A percentile compares a stretch with the other conserved stretches of the same genome.
Conservation (phyloP, 1,140 invertebrate species). For the Halesus radiatus region DNA sequence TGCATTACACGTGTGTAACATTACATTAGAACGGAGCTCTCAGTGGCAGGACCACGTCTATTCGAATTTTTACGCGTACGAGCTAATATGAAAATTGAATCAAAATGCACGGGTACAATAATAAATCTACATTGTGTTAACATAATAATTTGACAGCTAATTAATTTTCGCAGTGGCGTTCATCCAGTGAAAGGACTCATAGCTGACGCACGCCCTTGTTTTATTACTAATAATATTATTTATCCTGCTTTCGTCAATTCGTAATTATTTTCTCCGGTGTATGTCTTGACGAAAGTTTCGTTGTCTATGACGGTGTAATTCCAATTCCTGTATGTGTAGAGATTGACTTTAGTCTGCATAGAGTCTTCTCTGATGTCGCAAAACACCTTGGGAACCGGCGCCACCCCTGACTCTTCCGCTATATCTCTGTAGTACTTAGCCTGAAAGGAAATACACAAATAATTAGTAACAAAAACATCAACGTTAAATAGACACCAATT, state of each 20-base stretch:
- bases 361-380: slow-evolving; percentile 63
- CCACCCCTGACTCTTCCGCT: slow-evolving; percentile 64
- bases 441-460: slow-evolving; percentile 58
- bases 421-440: slow-evolving; percentile 64
- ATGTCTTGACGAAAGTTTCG: slow-evolving; percentile 61
- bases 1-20: too few relatives aligned
- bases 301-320: slow-evolving; percentile 64
- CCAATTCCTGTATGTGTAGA: slow-evolving; percentile 66
- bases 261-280: slow-evolving; percentile 44
- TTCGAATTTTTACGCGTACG: too few relatives aligned
- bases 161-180: background rate
- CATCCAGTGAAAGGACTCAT: background rate
- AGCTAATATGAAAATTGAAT: too few relatives aligned
- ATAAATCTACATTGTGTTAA: background rate
- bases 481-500: too few relatives aligned
- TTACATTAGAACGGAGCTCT: too few relatives aligned
- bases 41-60: too few relatives aligned
- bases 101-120: too few relatives aligned
- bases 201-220: too few relatives aligned
- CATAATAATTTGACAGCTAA: background rate
- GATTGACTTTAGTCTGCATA: slow-evolving; percentile 62
- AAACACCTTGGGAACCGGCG: slow-evolving; percentile 64
- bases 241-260: too few relatives aligned
- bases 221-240: too few relatives aligned
- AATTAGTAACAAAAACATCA: background rate